Evolutionary conservation across 2,113 vertebrate genomes (phyloP), one percentile per base, ranked within the genome.

Genomic region (Epinephelus lanceolatus): DNA sequence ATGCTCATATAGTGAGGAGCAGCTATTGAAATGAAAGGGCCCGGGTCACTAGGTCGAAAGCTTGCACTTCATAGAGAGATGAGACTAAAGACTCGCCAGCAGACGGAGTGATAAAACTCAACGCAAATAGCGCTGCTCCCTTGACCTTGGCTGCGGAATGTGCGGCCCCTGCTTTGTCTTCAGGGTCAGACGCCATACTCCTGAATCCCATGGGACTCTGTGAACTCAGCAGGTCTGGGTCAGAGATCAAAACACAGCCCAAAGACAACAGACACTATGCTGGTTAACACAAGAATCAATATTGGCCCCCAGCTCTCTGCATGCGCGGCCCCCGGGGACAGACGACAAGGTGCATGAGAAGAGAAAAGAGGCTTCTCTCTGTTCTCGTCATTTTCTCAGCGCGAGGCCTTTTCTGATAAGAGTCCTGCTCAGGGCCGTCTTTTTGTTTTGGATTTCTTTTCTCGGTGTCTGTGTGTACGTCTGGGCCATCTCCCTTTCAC

Each of bases 121-220:
- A 57, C 8, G 1, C 75, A 76, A 25, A 83, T 18, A 60, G 17
- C 30, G 0, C 25, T 9, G 33, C 27, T 52, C 55, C 9, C 4
- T 12, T 30, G 85, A 87, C 87, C 80, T 71, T 76, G 60, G 45
- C 63, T 45, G 45, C 0, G 83, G 89, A 91, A 91, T 89, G 87
- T 57, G 69, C 12, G 0, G 2, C 69, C 73, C 70, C 15, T 6
- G 14, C 21, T 60, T 80, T 88, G 78, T 85, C 0, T 66, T 77
- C 49, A 42, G 57, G 75, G 57, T 65, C 79, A 70, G 67, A 82
- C 33, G 7, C 51, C 56, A 15, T 3, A 51, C 25, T 42, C 70
- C 57, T 3, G 13, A 53, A 47, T 78, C 49, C 68, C 42, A 12
- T 12, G 53, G 30, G 70, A 72, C 84, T 72, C 13, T 79, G 81